A percentile compares a stretch with the other conserved stretches of the same genome.
phyloP scores from a whole-genome alignment of 1,140 invertebrate species.

The Zaprionus lachaisei region DNA sequence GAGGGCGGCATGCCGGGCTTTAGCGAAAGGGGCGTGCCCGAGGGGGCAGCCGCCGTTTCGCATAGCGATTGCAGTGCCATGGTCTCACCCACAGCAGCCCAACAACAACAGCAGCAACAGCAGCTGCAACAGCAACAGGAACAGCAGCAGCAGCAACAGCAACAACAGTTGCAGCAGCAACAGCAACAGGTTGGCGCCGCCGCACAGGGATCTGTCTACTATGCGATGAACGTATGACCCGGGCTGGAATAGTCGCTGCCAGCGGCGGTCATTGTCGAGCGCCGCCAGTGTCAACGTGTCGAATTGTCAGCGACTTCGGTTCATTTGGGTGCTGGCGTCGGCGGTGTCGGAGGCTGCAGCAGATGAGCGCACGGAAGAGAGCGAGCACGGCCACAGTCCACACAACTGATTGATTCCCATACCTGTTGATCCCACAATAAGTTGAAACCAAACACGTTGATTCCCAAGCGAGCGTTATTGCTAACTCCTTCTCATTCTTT shows the following conservation, averaged over 20 bases:
- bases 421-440: background rate
- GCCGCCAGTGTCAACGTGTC: slow-evolving; percentile 84
- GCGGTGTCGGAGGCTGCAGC: slow-evolving; percentile 40
- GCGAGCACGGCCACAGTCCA: background rate
- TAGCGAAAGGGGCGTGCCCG: slow-evolving; percentile 87
- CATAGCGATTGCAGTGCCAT: slow-evolving; percentile 84
- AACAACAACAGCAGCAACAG: slow-evolving; percentile 72
- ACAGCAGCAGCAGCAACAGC: slow-evolving; percentile 54
- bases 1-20: slow-evolving; percentile 84
- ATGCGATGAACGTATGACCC: slow-evolving; percentile 86
- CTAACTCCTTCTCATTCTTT: background rate
- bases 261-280: slow-evolving; percentile 83
- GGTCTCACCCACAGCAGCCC: slow-evolving; percentile 83
- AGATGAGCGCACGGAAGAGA: slow-evolving; percentile 47
- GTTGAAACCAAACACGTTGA: slow-evolving; percentile 1
- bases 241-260: slow-evolving; percentile 81
- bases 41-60: slow-evolving; percentile 87
- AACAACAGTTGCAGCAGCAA: slow-evolving; percentile 48
- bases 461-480: background rate
- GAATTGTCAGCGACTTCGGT: slow-evolving; percentile 83
- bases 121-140: slow-evolving; percentile 52
- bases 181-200: slow-evolving; percentile 30
- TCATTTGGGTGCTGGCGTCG: slow-evolving; percentile 63
- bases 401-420: slow-evolving; percentile 6
- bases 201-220: slow-evolving; percentile 83